Conservation (phyloP, 37 sponge, comb jelly and placozoan species). For the Theonella swinhoei region DNA sequence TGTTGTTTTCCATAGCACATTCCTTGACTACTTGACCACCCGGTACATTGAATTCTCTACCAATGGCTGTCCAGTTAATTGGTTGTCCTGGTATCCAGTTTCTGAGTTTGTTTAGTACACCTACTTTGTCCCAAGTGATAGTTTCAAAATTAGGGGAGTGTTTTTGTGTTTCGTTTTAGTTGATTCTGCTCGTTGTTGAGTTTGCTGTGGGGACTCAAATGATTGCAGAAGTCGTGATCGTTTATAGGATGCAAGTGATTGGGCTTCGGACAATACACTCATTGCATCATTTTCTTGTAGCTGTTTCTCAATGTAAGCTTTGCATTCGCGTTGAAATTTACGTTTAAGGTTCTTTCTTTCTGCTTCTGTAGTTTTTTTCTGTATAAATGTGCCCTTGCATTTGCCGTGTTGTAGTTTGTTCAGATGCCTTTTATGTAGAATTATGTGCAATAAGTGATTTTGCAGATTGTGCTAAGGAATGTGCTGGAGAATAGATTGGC, state of each 20-base stretch:
- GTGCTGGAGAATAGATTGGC: background rate
- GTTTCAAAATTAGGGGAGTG: constrained; percentile 43
- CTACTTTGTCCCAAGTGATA: constrained; percentile 39
- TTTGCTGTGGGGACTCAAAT: constrained; percentile 29
- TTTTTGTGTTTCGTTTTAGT: too few relatives aligned
- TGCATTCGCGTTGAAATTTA: constrained; percentile 1
- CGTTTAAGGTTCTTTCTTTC: constrained; percentile 5
- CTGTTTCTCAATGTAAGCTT: constrained; percentile 9
- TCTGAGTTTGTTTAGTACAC: background rate
- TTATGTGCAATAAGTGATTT: background rate
- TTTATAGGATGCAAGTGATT: constrained; percentile 17
- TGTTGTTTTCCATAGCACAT: constrained; percentile 20
- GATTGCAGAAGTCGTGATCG: background rate
- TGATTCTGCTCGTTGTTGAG: background rate
- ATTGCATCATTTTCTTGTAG: background rate
- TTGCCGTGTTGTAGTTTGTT: background rate
- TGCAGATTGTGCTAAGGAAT: background rate
- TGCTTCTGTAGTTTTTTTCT: background rate
- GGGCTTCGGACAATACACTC: constrained; percentile 5
- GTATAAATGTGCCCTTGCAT: background rate
- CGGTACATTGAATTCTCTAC: constrained; percentile 11
- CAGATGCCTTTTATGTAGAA: background rate
- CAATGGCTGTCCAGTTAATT: constrained; percentile 22
- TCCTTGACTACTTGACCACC: constrained; percentile 35
- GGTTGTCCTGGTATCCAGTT: constrained; percentile 22